Percentiles rank a stretch among this genome's conserved stretches.
Conservation (phyloP, 2,888 invertebrate species). For the Sinhomidia bicolor region DNA sequence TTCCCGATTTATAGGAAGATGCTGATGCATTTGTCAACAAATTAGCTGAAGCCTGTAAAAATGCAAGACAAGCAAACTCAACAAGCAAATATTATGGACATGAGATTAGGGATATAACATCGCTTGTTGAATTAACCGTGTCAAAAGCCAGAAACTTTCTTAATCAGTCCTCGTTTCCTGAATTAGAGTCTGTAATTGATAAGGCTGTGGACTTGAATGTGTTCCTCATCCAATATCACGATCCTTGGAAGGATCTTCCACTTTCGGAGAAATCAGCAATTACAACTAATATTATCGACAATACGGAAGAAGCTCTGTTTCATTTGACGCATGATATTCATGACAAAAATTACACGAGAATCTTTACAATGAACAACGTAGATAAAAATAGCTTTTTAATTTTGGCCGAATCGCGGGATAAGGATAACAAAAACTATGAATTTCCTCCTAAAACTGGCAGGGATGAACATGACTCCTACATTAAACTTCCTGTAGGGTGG, state of each 20-base stretch:
- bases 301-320: constrained; percentile 66
- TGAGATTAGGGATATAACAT: constrained; percentile 73
- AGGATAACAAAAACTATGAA: constrained; percentile 21
- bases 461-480: constrained; percentile 42
- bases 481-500: constrained; percentile 75
- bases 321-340: constrained; percentile 59
- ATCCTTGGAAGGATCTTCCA: constrained; percentile 74
- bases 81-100: constrained; percentile 76
- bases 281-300: constrained; percentile 62
- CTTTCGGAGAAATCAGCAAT: constrained; percentile 30
- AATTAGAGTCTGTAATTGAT: constrained; percentile 59
- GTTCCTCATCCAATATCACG: constrained; percentile 58
- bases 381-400: constrained; percentile 46
- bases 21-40: constrained; percentile 52
- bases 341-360: background rate
- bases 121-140: constrained; percentile 55
- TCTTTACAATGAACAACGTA: background rate
- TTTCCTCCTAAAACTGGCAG: constrained; percentile 38
- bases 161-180: background rate
- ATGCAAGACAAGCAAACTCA: background rate
- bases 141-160: constrained; percentile 11
- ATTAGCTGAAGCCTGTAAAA: constrained; percentile 53
- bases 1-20: constrained; percentile 58
- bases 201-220: constrained; percentile 68
- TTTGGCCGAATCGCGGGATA: constrained; percentile 53